Evolutionary conservation across 1,140 invertebrate species (phyloP).

Genomic region (Cataglyphis hispanica): DNA sequence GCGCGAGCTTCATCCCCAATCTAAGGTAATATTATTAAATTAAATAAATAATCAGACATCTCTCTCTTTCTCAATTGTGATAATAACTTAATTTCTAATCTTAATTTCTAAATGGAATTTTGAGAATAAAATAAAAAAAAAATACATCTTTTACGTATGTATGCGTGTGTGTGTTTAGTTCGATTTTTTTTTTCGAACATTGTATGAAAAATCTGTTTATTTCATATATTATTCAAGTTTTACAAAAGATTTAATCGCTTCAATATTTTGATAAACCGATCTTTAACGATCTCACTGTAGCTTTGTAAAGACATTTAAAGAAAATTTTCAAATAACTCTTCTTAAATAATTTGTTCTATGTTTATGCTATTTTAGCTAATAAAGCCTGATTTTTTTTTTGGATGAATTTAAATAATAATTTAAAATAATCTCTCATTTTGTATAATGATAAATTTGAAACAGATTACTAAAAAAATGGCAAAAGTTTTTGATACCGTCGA

Average conservation of each 20-base stretch:
- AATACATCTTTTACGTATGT: no score
- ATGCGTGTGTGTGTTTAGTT: not conserved
- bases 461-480: slow-evolving; percentile 86
- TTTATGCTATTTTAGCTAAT: not conserved
- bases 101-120: not conserved
- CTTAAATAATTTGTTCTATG: not conserved
- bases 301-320: not conserved
- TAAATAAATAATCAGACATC: not conserved
- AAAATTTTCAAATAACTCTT: not conserved
- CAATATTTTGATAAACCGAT: not conserved
- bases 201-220: not conserved
- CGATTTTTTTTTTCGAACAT: not conserved
- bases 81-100: not conserved
- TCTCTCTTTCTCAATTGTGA: not conserved
- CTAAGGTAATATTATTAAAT: slow-evolving; percentile 73
- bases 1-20: slow-evolving; percentile 86
- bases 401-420: slow-evolving; percentile 1
- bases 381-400: not conserved
- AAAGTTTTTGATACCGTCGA: slow-evolving; percentile 90
- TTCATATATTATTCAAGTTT: not conserved
- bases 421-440: not conserved
- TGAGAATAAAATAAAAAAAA: not conserved
- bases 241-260: slow-evolving; percentile 5
- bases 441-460: slow-evolving; percentile 1
- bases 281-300: no score